A percentile compares a stretch with the other conserved stretches of the same genome.
Conservation (phyloP, 1,140 invertebrate genomes). For the Ericerus pela region DNA sequence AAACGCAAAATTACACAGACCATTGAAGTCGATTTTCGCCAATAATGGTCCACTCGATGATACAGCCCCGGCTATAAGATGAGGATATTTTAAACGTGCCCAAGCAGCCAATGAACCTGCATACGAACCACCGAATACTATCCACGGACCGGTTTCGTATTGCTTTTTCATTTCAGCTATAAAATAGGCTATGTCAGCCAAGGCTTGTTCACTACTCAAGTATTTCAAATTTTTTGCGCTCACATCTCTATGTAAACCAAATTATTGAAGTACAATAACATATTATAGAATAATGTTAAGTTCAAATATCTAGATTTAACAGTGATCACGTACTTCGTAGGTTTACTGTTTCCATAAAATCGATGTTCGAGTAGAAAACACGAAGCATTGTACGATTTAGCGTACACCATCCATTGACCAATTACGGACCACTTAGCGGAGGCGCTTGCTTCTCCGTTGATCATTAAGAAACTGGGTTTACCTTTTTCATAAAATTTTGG, state of each 20-base stretch:
- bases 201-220: conserved; percentile 69
- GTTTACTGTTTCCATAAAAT: conserved; percentile 84
- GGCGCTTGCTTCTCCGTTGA: conserved; percentile 63
- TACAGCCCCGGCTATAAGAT: conserved; percentile 68
- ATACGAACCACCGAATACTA: conserved; percentile 86
- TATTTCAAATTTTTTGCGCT: conserved; percentile 60
- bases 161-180: conserved; percentile 48
- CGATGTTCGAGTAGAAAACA: conserved; percentile 81
- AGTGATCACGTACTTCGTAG: conserved; percentile 44
- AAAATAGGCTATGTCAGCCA: conserved; percentile 74
- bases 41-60: conserved; percentile 77
- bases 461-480: conserved; percentile 75
- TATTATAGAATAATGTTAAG: neutral
- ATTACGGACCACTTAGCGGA: conserved; percentile 64
- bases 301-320: neutral
- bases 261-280: neutral
- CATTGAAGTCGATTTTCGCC: conserved; percentile 67
- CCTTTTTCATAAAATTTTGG: conserved; percentile 46
- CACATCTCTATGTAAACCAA: conserved; percentile 45
- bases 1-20: conserved; percentile 30
- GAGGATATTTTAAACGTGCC: conserved; percentile 76
- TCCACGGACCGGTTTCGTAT: conserved; percentile 52
- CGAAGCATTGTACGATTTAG: conserved; percentile 58
- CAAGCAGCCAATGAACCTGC: conserved; percentile 80
- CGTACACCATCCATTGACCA: conserved; percentile 70